Conservation (phyloP, 2,113 vertebrate species). For the Strigops habroptila region DNA sequence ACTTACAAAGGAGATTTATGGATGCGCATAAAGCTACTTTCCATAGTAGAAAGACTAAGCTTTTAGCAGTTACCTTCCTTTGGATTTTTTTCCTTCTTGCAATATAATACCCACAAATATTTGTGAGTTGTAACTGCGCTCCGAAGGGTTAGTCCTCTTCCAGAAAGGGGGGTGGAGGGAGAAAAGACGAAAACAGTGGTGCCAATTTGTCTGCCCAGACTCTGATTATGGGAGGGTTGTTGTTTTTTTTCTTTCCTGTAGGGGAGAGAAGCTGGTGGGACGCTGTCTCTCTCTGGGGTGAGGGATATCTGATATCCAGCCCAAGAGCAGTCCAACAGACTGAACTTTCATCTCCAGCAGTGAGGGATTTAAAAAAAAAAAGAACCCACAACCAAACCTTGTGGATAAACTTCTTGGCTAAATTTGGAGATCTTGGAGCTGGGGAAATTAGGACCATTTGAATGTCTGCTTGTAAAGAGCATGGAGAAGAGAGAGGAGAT, state of each 20-base stretch:
- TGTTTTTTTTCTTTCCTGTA: conserved; percentile 40
- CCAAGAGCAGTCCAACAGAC: conserved; percentile 68
- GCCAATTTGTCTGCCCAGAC: conserved; percentile 81
- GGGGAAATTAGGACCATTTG: conserved; percentile 52
- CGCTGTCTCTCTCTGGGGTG: conserved; percentile 70
- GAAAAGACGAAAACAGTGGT: conserved; percentile 64
- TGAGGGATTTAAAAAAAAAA: conserved; percentile 9
- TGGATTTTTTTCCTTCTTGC: conserved; percentile 47
- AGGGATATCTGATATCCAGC: conserved; percentile 78
- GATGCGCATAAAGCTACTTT: conserved; percentile 77
- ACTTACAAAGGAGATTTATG: conserved; percentile 80
- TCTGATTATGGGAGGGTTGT: conserved; percentile 73
- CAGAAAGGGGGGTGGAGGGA: conserved; percentile 58
- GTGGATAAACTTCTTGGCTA: conserved; percentile 63
- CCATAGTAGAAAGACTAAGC: conserved; percentile 70
- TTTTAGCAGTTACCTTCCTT: conserved; percentile 78
- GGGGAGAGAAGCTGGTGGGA: conserved; percentile 70
- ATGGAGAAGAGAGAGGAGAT: neutral
- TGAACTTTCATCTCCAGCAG: conserved; percentile 74
- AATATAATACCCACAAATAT: conserved; percentile 82
- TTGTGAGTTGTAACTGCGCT: conserved; percentile 77
- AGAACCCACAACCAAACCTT: neutral
- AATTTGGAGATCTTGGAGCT: conserved; percentile 64
- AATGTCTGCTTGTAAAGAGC: conserved; percentile 58
- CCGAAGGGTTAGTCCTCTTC: conserved; percentile 64